Evolutionary conservation across 2,888 invertebrate species (phyloP), one percentile per base, ranked within the genome.

Genomic region (Pelosia muscerda): DNA sequence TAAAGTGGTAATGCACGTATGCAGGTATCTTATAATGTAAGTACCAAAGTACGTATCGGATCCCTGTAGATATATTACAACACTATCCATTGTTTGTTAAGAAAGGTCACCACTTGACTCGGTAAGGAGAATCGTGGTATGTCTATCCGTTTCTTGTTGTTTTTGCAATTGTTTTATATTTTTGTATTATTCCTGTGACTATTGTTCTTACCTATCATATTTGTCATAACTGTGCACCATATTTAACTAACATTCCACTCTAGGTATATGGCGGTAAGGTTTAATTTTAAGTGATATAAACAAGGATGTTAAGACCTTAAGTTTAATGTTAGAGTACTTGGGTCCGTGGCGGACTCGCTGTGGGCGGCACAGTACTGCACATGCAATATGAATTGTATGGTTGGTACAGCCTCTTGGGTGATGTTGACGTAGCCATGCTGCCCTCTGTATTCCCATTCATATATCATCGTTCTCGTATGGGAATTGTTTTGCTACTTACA

Each of bases 111-210:
- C 75, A 65, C 62, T 71, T 78, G 79, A 78, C 75, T 78, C 69
- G 54, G 72, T 75, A 84, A 88, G 65, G 71, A 84, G 78, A 88
- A 85, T 86, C 87, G 85, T 85, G 88, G 88, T 87, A 85, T 84
- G 85, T 86, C 86, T 87, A 84, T 88, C 85, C 81, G 83, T 85
- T 84, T 82, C 76, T 81, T 85, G 86, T 86, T 86, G 84, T 88
- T 90, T 87, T 86, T 90, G 88, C 92, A 91, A 92, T 92, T 92
- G 92, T 92, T 92, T 91, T 89, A 90, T 92, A 92, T 93, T 93
- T 93, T 93, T 92, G 88, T 88, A 79, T 77, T 75, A 76, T 75
- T 72, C 71, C 69, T 63, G 74, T 63, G 66, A 68, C 65, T 31
- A 49, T 56, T 63, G 28, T 22, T 42, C 63, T 55, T 13, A 11